phyloP scores from a whole-genome alignment of 2,113 vertebrate species.

The Myiopsitta monachus region DNA sequence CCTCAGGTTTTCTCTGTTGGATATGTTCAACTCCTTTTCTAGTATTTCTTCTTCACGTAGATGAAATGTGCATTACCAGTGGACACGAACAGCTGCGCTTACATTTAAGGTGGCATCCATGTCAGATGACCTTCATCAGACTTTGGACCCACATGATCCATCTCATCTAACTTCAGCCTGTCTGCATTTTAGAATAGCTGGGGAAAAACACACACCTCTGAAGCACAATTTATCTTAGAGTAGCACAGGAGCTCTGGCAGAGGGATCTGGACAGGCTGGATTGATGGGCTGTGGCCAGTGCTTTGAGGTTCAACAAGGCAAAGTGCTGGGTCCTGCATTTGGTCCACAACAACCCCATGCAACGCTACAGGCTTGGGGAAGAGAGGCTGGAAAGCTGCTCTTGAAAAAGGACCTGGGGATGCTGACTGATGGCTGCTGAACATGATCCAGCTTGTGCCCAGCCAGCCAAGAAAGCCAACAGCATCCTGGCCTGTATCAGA shows the following conservation, averaged over 20 bases:
- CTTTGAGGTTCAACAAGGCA: neutral
- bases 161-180: neutral
- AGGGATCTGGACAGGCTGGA: neutral
- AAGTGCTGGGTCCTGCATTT: neutral
- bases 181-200: neutral
- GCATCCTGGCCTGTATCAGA: neutral
- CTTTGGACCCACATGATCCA: neutral
- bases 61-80: neutral
- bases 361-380: neutral
- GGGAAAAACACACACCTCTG: neutral
- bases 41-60: neutral
- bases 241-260: neutral
- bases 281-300: accelerated
- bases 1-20: neutral
- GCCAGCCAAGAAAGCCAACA: neutral
- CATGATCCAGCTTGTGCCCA: neutral
- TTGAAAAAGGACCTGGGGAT: neutral
- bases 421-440: neutral
- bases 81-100: neutral
- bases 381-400: neutral
- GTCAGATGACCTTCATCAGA: neutral
- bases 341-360: neutral
- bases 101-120: neutral
- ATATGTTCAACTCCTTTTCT: neutral
- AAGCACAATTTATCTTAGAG: neutral